Evolutionary conservation across 2,888 invertebrate species (phyloP).

Genomic region (Cacoxenus indagator): DNA sequence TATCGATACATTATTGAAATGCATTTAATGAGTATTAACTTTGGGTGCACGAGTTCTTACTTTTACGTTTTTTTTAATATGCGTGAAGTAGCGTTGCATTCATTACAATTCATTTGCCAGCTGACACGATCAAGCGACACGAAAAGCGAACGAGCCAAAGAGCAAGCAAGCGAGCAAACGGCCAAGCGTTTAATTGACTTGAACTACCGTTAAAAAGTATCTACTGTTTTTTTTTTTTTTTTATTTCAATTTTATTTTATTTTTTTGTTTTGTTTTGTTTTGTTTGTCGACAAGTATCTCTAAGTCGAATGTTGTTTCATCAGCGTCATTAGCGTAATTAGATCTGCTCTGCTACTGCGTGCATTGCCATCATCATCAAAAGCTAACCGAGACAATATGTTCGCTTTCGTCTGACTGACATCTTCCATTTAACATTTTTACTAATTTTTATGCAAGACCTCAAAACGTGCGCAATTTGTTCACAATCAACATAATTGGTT

Average conservation of each 20-base stretch:
- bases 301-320: slow-evolving; percentile 24
- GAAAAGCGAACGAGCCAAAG: slow-evolving; percentile 61
- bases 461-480: slow-evolving; percentile 68
- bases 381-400: slow-evolving; percentile 25
- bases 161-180: slow-evolving; percentile 30
- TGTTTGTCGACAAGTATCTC: slow-evolving; percentile 4
- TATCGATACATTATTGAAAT: slow-evolving; percentile 9
- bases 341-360: slow-evolving; percentile 46
- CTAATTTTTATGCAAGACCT: slow-evolving; percentile 19
- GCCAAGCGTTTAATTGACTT: slow-evolving; percentile 65
- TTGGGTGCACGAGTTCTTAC: not conserved
- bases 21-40: slow-evolving; percentile 11
- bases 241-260: no score
- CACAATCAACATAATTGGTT: slow-evolving; percentile 69
- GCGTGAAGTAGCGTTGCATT: slow-evolving; percentile 22
- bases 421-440: slow-evolving; percentile 19
- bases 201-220: slow-evolving; percentile 32
- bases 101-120: slow-evolving; percentile 62
- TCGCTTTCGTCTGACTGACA: slow-evolving; percentile 14
- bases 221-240: no score
- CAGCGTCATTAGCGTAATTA: slow-evolving; percentile 66
- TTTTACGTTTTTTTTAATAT: not conserved
- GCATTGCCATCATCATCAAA: slow-evolving; percentile 6
- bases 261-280: no score
- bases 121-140: slow-evolving; percentile 60